phyloP scores from a whole-genome alignment of 2,113 vertebrate genomes.

The Callospermophilus lateralis region DNA sequence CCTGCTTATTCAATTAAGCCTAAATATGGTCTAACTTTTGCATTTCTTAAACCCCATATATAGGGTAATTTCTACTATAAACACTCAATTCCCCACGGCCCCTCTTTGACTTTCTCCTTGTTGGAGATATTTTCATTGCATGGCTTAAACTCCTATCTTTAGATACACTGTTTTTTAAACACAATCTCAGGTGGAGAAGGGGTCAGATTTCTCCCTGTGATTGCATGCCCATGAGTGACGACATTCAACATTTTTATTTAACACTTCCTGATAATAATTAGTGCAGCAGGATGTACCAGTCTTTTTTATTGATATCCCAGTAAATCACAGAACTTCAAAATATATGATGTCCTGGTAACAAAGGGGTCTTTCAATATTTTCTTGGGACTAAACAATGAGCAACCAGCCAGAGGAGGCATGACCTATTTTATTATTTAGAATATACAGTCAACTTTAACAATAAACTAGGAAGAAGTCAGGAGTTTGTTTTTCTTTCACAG shows the following conservation, averaged over 20 bases:
- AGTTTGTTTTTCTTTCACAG: conserved; percentile 29
- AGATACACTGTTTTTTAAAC: conserved; percentile 1
- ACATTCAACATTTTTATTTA: conserved; percentile 74
- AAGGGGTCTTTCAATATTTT: conserved; percentile 11
- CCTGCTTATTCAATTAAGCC: not conserved
- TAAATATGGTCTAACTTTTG: not conserved
- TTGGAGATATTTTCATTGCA: not conserved
- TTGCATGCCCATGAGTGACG: conserved; percentile 58
- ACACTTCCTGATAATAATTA: conserved; percentile 79
- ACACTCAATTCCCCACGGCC: not conserved
- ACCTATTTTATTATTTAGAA: not conserved
- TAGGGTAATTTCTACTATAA: not conserved
- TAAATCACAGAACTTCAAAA: conserved; percentile 62
- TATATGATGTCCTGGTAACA: not conserved
- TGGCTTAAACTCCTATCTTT: not conserved
- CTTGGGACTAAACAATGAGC: not conserved
- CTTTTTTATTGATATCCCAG: conserved; percentile 73
- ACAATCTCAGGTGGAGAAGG: not conserved
- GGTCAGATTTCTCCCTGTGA: conserved; percentile 11
- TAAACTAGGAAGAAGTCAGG: not conserved
- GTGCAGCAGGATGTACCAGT: conserved; percentile 49
- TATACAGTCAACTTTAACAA: not conserved
- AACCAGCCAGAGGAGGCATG: not conserved
- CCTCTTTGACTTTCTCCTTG: conserved; percentile 1
- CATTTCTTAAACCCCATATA: not conserved